Evolutionary conservation across 1,140 invertebrate genomes (phyloP).

Genomic region (Caligus rogercresseyi): DNA sequence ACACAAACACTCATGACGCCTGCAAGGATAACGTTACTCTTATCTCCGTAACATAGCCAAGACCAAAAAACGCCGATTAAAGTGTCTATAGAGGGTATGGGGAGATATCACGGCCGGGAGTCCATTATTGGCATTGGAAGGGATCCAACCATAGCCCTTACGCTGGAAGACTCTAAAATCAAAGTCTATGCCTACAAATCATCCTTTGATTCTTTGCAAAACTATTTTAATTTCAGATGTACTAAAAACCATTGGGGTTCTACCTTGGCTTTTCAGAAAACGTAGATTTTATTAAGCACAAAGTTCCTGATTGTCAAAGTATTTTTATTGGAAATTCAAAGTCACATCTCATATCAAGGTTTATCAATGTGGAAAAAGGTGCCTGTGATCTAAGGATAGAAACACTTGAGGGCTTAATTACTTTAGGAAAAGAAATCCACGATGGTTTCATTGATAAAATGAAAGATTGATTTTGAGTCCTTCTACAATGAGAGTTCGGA

Average conservation of each 20-base stretch:
- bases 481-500: no score
- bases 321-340: background rate
- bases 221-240: no score
- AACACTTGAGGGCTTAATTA: background rate
- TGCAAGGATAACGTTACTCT: background rate
- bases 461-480: background rate
- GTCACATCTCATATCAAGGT: background rate
- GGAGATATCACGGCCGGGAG: background rate
- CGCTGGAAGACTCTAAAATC: background rate
- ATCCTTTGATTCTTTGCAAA: background rate
- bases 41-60: background rate
- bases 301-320: background rate
- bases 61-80: background rate
- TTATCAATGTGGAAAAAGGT: no score
- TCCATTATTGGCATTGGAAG: background rate
- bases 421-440: background rate
- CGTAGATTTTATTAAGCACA: background rate
- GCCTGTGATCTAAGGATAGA: background rate
- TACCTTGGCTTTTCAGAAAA: no score
- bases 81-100: background rate
- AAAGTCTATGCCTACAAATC: background rate
- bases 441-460: background rate
- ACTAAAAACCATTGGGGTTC: no score
- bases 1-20: no score
- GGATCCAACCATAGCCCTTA: background rate